phyloP scores from a whole-genome alignment of 2,113 vertebrate species.

The Bujurquina vittata region DNA sequence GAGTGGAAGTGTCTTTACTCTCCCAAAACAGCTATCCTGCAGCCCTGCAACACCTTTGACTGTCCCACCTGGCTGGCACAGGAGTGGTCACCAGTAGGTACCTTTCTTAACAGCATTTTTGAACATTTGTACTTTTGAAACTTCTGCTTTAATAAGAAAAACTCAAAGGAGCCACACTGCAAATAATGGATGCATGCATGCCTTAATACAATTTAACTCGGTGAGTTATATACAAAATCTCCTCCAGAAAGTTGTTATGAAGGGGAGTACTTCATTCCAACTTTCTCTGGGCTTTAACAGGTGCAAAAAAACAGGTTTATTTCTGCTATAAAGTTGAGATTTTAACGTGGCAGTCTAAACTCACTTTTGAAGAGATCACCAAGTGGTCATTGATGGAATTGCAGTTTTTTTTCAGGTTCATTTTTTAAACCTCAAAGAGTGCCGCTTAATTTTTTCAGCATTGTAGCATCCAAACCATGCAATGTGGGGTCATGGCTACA shows the following conservation, averaged over 20 bases:
- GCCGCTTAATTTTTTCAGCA: neutral
- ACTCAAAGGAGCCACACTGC: neutral
- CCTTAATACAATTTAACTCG: no score
- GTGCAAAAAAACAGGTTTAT: neutral
- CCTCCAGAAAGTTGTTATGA: no score
- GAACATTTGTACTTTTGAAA: neutral
- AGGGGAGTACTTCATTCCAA: no score
- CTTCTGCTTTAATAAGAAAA: neutral
- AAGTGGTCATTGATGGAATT: neutral
- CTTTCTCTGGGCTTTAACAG: no score
- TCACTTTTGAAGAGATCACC: neutral
- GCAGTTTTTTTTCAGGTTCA: neutral
- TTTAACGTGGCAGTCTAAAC: neutral
- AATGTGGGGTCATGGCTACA: neutral
- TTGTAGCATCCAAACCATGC: neutral
- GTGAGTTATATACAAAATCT: no score
- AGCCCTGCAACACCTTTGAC: conserved; percentile 95
- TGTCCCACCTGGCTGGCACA: conserved; percentile 97
- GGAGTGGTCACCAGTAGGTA: conserved; percentile 95
- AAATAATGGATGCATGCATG: no score
- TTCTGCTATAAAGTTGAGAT: neutral
- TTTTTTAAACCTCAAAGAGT: neutral
- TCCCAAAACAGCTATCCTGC: conserved; percentile 88
- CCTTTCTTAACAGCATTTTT: neutral
- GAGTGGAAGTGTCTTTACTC: conserved; percentile 99